Base-by-base conservation (phyloP, 2,113 vertebrate species). In the Cyprinodon brontotheroides region DNA sequence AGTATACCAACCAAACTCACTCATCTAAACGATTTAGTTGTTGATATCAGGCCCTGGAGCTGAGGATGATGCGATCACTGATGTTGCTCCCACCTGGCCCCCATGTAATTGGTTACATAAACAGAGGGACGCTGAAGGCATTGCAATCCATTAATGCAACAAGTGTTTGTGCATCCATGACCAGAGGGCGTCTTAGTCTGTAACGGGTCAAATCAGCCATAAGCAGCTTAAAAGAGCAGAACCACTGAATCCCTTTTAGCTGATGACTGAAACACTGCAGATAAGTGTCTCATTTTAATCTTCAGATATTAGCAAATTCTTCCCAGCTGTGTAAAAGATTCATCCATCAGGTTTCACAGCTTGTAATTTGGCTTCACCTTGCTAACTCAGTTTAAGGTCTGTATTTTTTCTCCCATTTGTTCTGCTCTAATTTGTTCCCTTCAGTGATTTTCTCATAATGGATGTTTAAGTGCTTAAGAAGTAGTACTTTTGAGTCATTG, bases 61-160 rank as follows among this genome's bases (percentile, higher is more conserved):
- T 45, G 43, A 45, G 9, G 43, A 45, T 45, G 43, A 45, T 45
- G 9, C 2, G 9, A 45, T 65, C 53, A 47, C 53, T n/a, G 53
- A 11, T 22, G 40, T 15, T 61, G 15, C 40, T 15, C 17, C 57
- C 12, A 47, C 13, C 22, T 22, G 11, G 39, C 37, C 22, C 36
- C 66, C n/a, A 22, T 66, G 64, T 61, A 22, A 8, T 43, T 45
- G 36, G 5, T 75, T 75, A 67, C 17, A 47, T 68, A 69, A 63
- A 1, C 4, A 2, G 1, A 43, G 6, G 65, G n/a, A 47, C 0
- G 36, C 8, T 8, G 29, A 29, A 50, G 7, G 45, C 39, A 59
- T 39, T 69, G 20, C 41, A n/a, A 20, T 63, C 60, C 53, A 41
- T 41, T 70, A 64, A 63, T 37, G 43, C 43, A 29, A 8, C 50